Conservation (phyloP, 2,113 vertebrate genomes). For the Odobenus rosmarus region DNA sequence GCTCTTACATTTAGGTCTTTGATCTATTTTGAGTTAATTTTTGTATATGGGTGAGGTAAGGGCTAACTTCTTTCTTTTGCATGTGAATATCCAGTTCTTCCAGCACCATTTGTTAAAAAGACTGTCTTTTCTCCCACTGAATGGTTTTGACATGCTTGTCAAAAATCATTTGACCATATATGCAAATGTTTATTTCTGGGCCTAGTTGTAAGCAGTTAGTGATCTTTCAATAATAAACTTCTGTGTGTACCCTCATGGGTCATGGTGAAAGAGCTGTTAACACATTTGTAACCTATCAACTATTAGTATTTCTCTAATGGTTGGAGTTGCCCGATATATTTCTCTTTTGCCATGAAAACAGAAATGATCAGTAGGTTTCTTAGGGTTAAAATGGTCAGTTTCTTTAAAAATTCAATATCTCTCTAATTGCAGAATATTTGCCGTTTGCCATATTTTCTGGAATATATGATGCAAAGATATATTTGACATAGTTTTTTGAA, state of each 20-base stretch:
- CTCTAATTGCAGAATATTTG: not conserved
- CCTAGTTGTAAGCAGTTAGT: slow-evolving; percentile 65
- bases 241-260: slow-evolving; percentile 41
- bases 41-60: not conserved
- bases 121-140: not conserved
- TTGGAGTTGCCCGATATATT: not conserved
- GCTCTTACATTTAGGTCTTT: not conserved
- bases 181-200: not conserved
- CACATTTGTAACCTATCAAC: slow-evolving; percentile 77
- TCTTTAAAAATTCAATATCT: not conserved
- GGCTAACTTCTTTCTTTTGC: not conserved
- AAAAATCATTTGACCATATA: not conserved
- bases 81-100: not conserved
- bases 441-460: not conserved
- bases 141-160: not conserved
- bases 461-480: not conserved
- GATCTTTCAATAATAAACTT: slow-evolving; percentile 69
- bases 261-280: slow-evolving; percentile 69
- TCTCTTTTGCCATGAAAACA: slow-evolving; percentile 52
- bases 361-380: not conserved
- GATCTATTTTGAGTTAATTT: not conserved
- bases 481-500: not conserved
- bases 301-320: slow-evolving; percentile 76
- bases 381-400: slow-evolving; percentile 37
- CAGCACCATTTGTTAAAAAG: not conserved